Conservation (phyloP, 2,113 vertebrate species). For the Passerina amoena region DNA sequence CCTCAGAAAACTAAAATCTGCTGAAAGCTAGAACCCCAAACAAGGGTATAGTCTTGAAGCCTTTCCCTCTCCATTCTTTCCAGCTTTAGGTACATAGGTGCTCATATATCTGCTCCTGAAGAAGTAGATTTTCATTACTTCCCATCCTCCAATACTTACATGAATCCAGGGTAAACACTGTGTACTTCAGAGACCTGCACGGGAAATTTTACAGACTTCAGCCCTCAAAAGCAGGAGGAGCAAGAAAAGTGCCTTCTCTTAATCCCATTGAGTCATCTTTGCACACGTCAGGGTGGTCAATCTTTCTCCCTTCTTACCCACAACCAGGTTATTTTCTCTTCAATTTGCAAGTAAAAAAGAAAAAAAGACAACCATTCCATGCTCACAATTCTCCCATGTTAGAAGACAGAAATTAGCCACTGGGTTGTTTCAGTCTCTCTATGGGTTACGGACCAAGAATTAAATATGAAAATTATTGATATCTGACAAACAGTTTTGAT, state of each 20-base stretch:
- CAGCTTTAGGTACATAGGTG: background rate
- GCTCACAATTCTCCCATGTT: background rate
- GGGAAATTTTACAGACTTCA: background rate
- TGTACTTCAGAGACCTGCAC: background rate
- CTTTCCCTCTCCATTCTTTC: background rate
- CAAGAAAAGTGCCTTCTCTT: background rate
- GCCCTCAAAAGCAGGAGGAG: background rate
- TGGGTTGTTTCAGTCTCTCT: background rate
- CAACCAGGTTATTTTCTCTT: background rate
- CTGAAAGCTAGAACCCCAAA: background rate
- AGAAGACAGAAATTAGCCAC: background rate
- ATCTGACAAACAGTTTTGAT: background rate
- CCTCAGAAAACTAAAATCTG: background rate
- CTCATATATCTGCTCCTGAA: background rate
- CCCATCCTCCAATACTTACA: background rate
- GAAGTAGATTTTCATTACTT: background rate
- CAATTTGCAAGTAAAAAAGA: background rate
- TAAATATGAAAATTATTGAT: background rate
- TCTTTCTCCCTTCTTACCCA: background rate
- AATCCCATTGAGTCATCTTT: background rate
- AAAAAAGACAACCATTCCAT: background rate
- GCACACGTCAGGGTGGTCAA: background rate
- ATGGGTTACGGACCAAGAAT: background rate
- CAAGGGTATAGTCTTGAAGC: background rate
- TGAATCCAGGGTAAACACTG: background rate